A percentile compares a stretch with the other conserved stretches of the same genome.
Evolutionary conservation across 2,113 vertebrate species (phyloP).

Genomic region (Hymenochirus boettgeri): DNA sequence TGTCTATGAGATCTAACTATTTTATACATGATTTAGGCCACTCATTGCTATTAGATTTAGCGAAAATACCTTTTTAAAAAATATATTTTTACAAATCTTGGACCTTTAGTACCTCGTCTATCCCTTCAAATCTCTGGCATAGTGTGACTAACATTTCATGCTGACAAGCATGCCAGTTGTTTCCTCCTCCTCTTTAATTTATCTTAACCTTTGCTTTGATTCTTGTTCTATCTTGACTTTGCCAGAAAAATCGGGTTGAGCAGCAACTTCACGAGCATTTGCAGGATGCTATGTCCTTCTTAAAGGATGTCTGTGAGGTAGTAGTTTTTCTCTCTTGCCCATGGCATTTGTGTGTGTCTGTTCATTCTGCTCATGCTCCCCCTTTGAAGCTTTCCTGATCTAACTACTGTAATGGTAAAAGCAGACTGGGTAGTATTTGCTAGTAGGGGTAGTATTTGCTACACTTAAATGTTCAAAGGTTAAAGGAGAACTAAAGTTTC

Average conservation of each 20-base stretch:
- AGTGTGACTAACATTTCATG: slow-evolving; percentile 72
- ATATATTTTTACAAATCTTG: neutral
- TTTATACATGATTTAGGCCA: too few species aligned
- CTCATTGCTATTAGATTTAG: too few species aligned
- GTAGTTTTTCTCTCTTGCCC: slow-evolving; percentile 79
- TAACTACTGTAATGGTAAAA: too few species aligned
- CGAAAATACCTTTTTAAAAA: too few species aligned
- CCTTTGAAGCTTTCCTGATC: slow-evolving; percentile 51
- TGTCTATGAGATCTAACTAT: too few species aligned
- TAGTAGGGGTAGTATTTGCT: too few species aligned
- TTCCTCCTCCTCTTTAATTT: slow-evolving; percentile 72
- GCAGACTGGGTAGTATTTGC: too few species aligned
- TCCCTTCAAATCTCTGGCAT: slow-evolving; percentile 59
- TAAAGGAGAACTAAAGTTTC: too few species aligned
- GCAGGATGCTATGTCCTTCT: slow-evolving; percentile 99
- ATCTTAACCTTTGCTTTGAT: slow-evolving; percentile 82
- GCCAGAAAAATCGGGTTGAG: slow-evolving; percentile 99
- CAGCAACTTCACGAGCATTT: slow-evolving; percentile 99
- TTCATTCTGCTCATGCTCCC: slow-evolving; percentile 53
- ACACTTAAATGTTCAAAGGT: too few species aligned
- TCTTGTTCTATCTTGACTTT: slow-evolving; percentile 90
- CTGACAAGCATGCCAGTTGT: slow-evolving; percentile 67
- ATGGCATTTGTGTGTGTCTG: slow-evolving; percentile 66
- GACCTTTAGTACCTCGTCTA: slow-evolving; percentile 34
- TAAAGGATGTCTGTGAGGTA: slow-evolving; percentile 99